Evolutionary conservation across 2,113 vertebrate species (phyloP).

Genomic region (Illadopsis cleaveri): DNA sequence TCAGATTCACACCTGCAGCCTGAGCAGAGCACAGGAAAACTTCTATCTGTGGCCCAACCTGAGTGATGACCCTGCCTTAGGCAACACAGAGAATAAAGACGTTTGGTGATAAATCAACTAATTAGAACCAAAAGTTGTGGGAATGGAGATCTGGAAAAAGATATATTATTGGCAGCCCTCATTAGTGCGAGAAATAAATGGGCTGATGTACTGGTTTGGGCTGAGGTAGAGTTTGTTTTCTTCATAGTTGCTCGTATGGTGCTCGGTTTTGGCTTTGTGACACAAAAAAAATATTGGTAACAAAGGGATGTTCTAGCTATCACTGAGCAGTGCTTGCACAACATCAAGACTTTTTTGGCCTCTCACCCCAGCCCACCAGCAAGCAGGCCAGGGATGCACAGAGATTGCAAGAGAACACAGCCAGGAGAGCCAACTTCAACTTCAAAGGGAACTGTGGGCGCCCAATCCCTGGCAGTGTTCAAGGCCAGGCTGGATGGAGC

Average conservation of each 20-base stretch:
- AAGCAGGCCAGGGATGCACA: accelerated
- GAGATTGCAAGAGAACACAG: not conserved
- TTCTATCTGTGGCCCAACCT: not conserved
- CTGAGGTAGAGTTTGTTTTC: not conserved
- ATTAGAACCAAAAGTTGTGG: not conserved
- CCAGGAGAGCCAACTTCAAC: not conserved
- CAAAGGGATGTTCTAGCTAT: not conserved
- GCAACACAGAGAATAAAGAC: not conserved
- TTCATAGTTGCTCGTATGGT: accelerated
- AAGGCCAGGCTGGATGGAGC: not conserved
- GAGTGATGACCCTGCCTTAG: accelerated
- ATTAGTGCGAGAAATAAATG: not conserved
- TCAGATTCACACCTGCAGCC: not conserved
- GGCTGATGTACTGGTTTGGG: not conserved
- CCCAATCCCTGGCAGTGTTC: not conserved
- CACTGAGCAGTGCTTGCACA: not conserved
- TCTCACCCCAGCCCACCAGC: accelerated
- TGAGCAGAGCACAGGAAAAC: not conserved
- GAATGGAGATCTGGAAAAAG: not conserved
- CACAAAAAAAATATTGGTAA: not conserved
- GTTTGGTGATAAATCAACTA: not conserved
- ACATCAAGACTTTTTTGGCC: not conserved
- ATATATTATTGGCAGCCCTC: not conserved
- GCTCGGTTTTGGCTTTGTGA: not conserved
- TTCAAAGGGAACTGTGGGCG: not conserved